Evolutionary conservation across 2,113 vertebrate genomes (phyloP).

Genomic region (Callipepla squamata): DNA sequence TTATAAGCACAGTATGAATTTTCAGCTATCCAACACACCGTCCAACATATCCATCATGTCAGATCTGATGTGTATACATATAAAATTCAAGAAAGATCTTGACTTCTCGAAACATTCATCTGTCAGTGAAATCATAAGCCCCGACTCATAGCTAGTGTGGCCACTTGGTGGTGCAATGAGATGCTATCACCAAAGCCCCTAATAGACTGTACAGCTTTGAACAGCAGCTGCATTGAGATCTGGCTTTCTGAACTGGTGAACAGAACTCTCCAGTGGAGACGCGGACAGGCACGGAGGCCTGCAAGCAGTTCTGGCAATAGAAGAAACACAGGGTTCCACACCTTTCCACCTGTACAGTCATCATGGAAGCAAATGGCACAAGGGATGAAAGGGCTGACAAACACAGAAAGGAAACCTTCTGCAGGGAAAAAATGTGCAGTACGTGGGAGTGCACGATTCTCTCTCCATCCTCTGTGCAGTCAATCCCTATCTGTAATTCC

Average conservation of each 20-base stretch:
- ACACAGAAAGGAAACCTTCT: constrained; percentile 17
- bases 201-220: neutral
- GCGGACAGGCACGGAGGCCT: neutral
- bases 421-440: neutral
- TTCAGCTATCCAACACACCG: neutral
- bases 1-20: neutral
- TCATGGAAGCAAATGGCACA: constrained; percentile 3
- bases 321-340: neutral
- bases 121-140: neutral
- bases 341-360: neutral
- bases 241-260: neutral
- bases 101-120: neutral
- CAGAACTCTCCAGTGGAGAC: too few species aligned
- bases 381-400: neutral
- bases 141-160: neutral
- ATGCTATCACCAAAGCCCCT: neutral
- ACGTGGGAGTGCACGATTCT: neutral
- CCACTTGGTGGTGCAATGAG: constrained; percentile 55
- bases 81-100: neutral
- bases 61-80: neutral
- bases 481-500: neutral
- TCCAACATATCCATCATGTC: neutral
- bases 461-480: neutral
- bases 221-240: neutral
- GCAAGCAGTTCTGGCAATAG: constrained; percentile 16